Base-by-base conservation (phyloP, 2,113 vertebrate genomes). In the Ursus arctos region DNA sequence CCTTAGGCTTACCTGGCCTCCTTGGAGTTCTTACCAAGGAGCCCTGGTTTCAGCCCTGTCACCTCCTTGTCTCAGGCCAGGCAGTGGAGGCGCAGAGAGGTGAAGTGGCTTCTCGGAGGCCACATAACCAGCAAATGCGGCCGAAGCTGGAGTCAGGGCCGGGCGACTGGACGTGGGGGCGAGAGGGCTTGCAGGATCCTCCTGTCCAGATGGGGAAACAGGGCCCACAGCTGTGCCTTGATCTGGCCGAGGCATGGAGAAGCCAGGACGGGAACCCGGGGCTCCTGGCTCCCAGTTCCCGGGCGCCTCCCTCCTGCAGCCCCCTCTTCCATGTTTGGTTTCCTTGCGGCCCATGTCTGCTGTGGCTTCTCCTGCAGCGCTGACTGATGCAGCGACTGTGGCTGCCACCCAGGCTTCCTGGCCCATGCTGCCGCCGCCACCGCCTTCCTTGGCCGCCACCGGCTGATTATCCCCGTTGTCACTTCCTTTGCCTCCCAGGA, bases 401-500 rank as follows among this genome's bases (percentile, higher is more conserved):
- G 51, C 55, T 36, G 72, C 40, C 51, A 13, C 0, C 1, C 22
- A 33, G 77, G 57, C 40, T 10, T 91, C 76, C 79, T 61, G 77
- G 67, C 55, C n/a, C 49, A 7, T 49, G 18, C 57, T 53, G 31
- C 49, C 36, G 31, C 31, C 77, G 13, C 81, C 3, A 14, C 77
- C 4, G 3, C 43, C 55, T 76, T 69, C 51, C 36, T 1, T 63
- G 31, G 31, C 26, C 8, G 16, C 85, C 82, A 47, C 4, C 11
- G 26, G 61, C 63, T 82, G 49, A 61, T 69, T 81, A 72, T 91
- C 26, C 89, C 65, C 47, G 63, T n/a, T 69, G 51, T 53, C 61
- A 36, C 63, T 93, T 71, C 57, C 40, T 92, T 92, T 57, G 87
- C 80, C 88, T 88, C 86, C 14, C 28, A 55, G 72, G 57, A 76